Conservation (phyloP, 1,140 invertebrate genomes). For the Bradynema listronoti region DNA sequence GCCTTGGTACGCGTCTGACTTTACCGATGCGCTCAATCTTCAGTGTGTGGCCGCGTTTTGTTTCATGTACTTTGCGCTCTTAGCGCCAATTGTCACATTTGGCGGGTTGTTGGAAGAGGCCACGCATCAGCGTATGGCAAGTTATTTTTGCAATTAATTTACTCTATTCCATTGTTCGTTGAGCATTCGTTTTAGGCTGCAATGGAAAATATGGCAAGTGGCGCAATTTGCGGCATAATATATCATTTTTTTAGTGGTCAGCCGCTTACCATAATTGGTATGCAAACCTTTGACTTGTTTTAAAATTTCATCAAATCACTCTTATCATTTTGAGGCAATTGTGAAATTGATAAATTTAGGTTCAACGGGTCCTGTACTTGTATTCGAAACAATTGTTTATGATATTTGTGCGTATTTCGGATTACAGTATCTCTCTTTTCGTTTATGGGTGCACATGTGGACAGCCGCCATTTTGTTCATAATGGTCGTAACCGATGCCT, state of each 20-base stretch:
- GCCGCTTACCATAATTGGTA: slow-evolving; percentile 82
- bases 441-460: slow-evolving; percentile 91
- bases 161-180: background rate
- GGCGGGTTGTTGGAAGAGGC: slow-evolving; percentile 87
- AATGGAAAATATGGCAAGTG: slow-evolving; percentile 90
- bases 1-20: slow-evolving; percentile 69
- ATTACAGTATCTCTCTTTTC: slow-evolving; percentile 81
- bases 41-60: slow-evolving; percentile 93
- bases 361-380: slow-evolving; percentile 91
- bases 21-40: slow-evolving; percentile 76
- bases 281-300: background rate
- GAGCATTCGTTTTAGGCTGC: slow-evolving; percentile 66
- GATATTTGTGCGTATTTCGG: slow-evolving; percentile 71
- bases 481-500: slow-evolving; percentile 88
- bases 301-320: background rate
- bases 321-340: too few relatives aligned
- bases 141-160: too few relatives aligned
- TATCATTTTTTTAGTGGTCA: slow-evolving; percentile 96
- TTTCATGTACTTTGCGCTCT: slow-evolving; percentile 89
- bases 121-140: slow-evolving; percentile 82
- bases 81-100: slow-evolving; percentile 94
- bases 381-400: slow-evolving; percentile 93
- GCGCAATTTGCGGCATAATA: slow-evolving; percentile 85
- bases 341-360: slow-evolving; percentile 61
- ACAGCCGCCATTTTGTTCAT: slow-evolving; percentile 75